Percentiles rank a stretch among this genome's conserved stretches.
These are phyloP conservation scores for Progne subis DNA, from an alignment of 2,113 vertebrate genomes.

Conservation along the genomic window DNA sequence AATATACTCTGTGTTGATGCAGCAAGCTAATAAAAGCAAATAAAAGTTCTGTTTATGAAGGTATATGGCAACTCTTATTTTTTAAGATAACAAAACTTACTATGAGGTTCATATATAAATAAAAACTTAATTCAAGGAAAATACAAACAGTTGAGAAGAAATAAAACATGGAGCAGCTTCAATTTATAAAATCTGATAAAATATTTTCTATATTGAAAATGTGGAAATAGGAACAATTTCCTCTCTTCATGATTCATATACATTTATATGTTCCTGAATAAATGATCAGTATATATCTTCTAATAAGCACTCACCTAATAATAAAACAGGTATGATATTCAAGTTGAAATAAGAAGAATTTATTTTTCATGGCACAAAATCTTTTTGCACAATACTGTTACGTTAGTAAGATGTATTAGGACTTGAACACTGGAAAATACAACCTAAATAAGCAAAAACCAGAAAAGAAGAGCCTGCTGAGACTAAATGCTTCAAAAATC, in stretches of 20 bases:
- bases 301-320: background rate
- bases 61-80: background rate
- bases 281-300: background rate
- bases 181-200: constrained; percentile 13
- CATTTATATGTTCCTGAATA: background rate
- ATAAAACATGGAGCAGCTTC: background rate
- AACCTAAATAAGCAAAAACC: background rate
- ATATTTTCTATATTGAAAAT: background rate
- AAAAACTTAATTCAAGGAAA: constrained; percentile 22
- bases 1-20: background rate
- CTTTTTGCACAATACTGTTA: background rate
- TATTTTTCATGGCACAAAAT: background rate
- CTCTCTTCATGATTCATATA: background rate
- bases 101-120: background rate
- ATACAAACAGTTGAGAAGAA: background rate
- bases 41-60: constrained; percentile 38
- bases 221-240: background rate
- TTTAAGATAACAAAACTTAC: background rate
- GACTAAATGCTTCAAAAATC: background rate
- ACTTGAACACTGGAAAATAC: background rate
- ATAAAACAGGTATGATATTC: background rate
- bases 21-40: constrained; percentile 55
- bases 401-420: background rate
- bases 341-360: constrained; percentile 25
- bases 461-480: background rate